phyloP scores from a whole-genome alignment of 2,113 vertebrate genomes.

The Dasyurus viverrinus region DNA sequence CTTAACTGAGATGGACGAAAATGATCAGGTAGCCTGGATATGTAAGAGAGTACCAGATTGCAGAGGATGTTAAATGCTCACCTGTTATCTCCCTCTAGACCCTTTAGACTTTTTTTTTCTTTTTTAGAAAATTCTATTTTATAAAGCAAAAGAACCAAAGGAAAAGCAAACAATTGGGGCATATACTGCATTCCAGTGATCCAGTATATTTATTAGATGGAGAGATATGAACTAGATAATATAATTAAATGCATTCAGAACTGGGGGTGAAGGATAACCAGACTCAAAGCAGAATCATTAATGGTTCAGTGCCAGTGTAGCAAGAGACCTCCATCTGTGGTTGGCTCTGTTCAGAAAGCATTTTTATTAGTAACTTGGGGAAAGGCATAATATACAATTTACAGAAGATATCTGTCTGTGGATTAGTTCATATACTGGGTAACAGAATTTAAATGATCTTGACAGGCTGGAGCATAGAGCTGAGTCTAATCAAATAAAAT shows the following conservation, averaged over 20 bases:
- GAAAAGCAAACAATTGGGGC: not conserved
- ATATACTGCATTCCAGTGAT: not conserved
- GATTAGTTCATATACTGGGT: not conserved
- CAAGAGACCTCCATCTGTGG: not conserved
- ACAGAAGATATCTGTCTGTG: not conserved
- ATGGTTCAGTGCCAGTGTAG: not conserved
- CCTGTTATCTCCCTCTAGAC: not conserved
- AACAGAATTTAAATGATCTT: not conserved
- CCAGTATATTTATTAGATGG: not conserved
- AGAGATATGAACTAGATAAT: not conserved
- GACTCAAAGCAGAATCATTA: not conserved
- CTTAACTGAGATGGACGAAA: not conserved
- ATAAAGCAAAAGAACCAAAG: not conserved
- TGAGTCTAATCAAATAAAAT: too few species aligned
- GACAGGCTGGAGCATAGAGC: not conserved
- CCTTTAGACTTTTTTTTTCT: not conserved
- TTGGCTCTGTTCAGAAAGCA: not conserved
- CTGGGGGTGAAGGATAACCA: not conserved
- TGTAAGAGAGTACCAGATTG: not conserved
- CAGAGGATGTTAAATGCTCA: not conserved
- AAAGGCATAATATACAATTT: not conserved
- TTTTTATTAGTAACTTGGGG: not conserved
- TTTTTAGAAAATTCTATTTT: not conserved
- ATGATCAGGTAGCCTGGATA: not conserved
- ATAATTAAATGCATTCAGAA: not conserved